Evolutionary conservation across 2,797 vertebrate genomes (phyloP), one percentile per base, ranked within the genome.

Genomic region (Myotis vivesi): DNA sequence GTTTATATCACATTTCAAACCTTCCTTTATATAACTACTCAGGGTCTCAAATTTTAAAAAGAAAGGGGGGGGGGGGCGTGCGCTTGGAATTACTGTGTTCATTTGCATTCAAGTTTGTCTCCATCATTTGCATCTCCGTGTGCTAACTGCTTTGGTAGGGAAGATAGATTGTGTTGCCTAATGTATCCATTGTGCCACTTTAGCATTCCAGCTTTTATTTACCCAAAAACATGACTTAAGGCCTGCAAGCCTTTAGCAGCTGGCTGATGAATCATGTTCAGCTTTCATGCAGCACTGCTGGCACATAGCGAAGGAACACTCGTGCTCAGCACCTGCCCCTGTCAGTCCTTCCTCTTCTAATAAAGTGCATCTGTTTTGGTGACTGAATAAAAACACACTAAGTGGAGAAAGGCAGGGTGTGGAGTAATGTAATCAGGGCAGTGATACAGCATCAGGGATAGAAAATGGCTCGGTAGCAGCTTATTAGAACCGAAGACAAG

Each of bases 331-430:
- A 97, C 95, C 97, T 97, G 97, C 62, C 77, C 91, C 97, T 85
- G 96, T 97, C 97, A 97, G 46, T 97, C n/a, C 86, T 72, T 44
- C 84, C 68, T 80, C 71, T 79, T 79, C 91, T 96, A 92, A 96
- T 92, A 87, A 84, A 96, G 83, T 71, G 6, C 92, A 87, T 97
- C 92, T 97, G 96, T 93, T 95, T 89, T 96, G 95, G 95, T 89
- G 94, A 97, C 95, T 72, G 91, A 80, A 85, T 82, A 68, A 89
- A 96, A 97, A 95, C 93, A 97, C 75, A 87, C 57, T 88, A 57
- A 57, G 49, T 23, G 75, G 64, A 94, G 77, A 92, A 91, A 73
- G 55, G 53, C 81, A 46, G 82, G 83, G 86, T 75, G 85, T 86
- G 92, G 90, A 83, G 96, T 96, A 89, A 97, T 94, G 85, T 75